phyloP scores from a whole-genome alignment of 2,888 invertebrate genomes.

The Neoaliturus tenellus region DNA sequence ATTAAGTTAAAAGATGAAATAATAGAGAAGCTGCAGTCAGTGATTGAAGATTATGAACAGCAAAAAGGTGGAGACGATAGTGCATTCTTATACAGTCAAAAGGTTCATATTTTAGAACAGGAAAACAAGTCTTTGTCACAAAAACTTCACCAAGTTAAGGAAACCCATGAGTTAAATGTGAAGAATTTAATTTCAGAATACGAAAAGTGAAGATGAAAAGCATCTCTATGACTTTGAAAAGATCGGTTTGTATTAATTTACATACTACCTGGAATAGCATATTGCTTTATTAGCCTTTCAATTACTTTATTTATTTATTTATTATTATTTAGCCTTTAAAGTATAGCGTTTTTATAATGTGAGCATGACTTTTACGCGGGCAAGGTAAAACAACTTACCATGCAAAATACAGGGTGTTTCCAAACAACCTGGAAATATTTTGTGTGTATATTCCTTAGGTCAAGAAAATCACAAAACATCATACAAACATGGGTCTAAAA shows the following conservation, averaged over 20 bases:
- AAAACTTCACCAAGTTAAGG: background rate
- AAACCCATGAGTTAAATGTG: conserved; percentile 18
- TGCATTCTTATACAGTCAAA: conserved; percentile 4
- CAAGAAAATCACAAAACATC: no score
- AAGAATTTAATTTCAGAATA: conserved; percentile 18
- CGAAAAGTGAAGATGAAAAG: conserved; percentile 16
- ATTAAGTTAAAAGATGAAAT: conserved; percentile 32
- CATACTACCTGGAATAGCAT: background rate
- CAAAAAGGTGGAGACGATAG: background rate
- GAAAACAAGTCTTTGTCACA: background rate
- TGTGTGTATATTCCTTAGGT: no score
- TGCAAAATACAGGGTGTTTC: no score
- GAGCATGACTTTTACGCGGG: no score
- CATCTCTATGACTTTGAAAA: conserved; percentile 14
- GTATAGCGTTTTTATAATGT: no score
- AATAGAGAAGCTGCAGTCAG: conserved; percentile 25
- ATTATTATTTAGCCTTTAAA: no score
- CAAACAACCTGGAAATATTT: no score
- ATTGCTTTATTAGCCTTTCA: no score
- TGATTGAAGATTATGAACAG: conserved; percentile 30
- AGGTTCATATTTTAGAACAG: conserved; percentile 4
- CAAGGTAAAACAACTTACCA: no score
- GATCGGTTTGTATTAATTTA: background rate
- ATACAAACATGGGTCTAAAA: no score
- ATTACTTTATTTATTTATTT: no score